phyloP scores from a whole-genome alignment of 2,888 invertebrate genomes.

The Pachymerium ferrugineum region DNA sequence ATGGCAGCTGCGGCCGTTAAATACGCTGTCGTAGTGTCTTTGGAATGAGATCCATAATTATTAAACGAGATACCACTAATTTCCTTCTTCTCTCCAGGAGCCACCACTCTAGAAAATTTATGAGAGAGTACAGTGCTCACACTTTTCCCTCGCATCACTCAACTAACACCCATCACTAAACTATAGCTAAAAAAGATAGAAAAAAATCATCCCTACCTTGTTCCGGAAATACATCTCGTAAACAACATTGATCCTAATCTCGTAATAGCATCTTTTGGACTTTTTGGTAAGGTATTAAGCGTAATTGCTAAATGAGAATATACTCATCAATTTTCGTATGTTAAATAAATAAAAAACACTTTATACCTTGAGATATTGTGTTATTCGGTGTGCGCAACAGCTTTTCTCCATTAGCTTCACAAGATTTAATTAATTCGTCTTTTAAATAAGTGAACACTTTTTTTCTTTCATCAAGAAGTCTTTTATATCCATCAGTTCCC shows the following conservation, averaged over 20 bases:
- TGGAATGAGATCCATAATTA: constrained; percentile 66
- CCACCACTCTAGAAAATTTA: constrained; percentile 39
- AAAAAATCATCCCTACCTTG: constrained; percentile 42
- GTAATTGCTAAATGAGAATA: constrained; percentile 43
- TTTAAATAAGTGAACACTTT: constrained; percentile 59
- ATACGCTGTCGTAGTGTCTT: constrained; percentile 58
- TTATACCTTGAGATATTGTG: constrained; percentile 56
- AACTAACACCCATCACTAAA: not conserved
- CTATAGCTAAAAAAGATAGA: not conserved
- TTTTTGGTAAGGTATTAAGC: constrained; percentile 12
- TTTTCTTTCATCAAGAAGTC: constrained; percentile 57
- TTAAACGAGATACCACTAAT: constrained; percentile 42
- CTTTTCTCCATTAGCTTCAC: constrained; percentile 55
- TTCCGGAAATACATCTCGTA: constrained; percentile 61
- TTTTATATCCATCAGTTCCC: constrained; percentile 60
- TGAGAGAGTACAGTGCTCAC: not conserved
- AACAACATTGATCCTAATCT: constrained; percentile 68
- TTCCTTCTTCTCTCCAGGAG: constrained; percentile 39
- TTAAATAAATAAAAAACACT: not conserved
- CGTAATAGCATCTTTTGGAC: constrained; percentile 45
- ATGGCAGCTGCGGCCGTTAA: constrained; percentile 68
- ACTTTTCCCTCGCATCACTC: not conserved
- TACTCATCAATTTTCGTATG: not conserved
- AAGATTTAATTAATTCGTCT: constrained; percentile 54
- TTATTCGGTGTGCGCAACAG: constrained; percentile 60